These are phyloP conservation scores for Euura saliciscinereae DNA, from an alignment of 1,140 invertebrate species.

Conservation along the genomic window DNA sequence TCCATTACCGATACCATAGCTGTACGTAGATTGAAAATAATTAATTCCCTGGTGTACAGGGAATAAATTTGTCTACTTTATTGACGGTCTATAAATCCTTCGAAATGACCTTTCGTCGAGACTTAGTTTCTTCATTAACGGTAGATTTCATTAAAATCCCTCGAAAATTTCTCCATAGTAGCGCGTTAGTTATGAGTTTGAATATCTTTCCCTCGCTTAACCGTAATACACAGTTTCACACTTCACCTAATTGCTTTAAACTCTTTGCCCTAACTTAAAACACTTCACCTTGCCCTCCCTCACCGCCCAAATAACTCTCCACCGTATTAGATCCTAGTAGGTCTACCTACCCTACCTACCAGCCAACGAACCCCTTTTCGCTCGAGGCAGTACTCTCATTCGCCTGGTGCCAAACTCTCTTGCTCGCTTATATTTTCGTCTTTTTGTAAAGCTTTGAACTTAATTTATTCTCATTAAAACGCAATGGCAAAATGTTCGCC, in stretches of 20 bases:
- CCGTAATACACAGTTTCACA: background rate
- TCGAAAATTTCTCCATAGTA: too few relatives aligned
- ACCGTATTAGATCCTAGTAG: background rate
- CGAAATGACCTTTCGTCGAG: too few relatives aligned
- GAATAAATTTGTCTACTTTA: too few relatives aligned
- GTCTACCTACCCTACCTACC: too few relatives aligned
- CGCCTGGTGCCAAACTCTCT: background rate
- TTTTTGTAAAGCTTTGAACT: background rate
- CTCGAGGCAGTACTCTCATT: slow-evolving; percentile 2
- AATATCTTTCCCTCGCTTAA: too few relatives aligned
- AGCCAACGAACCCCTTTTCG: background rate
- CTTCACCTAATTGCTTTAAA: slow-evolving; percentile 4
- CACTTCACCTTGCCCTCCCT: background rate
- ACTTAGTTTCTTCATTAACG: too few relatives aligned
- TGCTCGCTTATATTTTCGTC: background rate
- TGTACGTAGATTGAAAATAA: too few relatives aligned
- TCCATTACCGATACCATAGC: too few relatives aligned
- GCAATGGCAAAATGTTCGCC: background rate
- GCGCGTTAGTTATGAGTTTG: too few relatives aligned
- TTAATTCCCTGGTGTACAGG: too few relatives aligned
- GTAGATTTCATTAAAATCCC: too few relatives aligned
- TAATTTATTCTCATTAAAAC: background rate
- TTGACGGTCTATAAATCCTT: too few relatives aligned
- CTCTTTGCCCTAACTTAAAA: slow-evolving; percentile 5
- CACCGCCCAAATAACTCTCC: background rate